Evolutionary conservation across 2,113 vertebrate species (phyloP), one percentile per base, ranked within the genome.

Genomic region (Callospermophilus lateralis): DNA sequence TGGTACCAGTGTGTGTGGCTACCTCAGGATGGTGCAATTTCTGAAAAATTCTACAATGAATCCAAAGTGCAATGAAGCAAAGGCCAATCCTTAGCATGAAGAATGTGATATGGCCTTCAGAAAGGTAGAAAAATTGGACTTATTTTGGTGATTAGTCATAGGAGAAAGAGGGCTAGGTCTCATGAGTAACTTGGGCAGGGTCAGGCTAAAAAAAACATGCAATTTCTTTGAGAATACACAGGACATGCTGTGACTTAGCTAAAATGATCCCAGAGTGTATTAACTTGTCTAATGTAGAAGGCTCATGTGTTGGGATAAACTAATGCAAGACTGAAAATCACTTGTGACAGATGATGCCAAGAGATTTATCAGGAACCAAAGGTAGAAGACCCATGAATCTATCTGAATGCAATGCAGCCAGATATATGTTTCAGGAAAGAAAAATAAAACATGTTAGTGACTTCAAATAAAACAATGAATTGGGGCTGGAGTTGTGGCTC

Each of bases 41-140:
- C 61, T 86, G 53, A 86, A 63, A 86, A 77, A 89, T 19, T 91
- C 72, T 83, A 65, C 73, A 93, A 85, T 67, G 39, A 67, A 67
- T 65, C 22, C 79, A 85, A 45, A 74, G 39, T 42, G 80, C 73
- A 89, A 79, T 48, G 58, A 80, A 94, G 74, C 22, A 39, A 70
- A 91, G 1, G 53, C 26, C 20, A 67, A 42, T n/a, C 19, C 53
- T n/a, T 55, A 48, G 19, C 55, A 58, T 42, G 24, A 19, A 48
- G 45, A 72, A 76, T 30, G 19, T n/a, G 58, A 86, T 61, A 24
- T n/a, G n/a, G 81, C 61, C 45, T 94, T 89, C 79, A 89, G 80
- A 93, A 79, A 96, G 34, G 93, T 22, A 45, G 84, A 86, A 97
- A 94, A 94, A 89, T 72, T 93, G 61, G 95, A 91, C 32, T 65